phyloP scores from a whole-genome alignment of 2,888 invertebrate genomes.

The Serrognathus titanus region DNA sequence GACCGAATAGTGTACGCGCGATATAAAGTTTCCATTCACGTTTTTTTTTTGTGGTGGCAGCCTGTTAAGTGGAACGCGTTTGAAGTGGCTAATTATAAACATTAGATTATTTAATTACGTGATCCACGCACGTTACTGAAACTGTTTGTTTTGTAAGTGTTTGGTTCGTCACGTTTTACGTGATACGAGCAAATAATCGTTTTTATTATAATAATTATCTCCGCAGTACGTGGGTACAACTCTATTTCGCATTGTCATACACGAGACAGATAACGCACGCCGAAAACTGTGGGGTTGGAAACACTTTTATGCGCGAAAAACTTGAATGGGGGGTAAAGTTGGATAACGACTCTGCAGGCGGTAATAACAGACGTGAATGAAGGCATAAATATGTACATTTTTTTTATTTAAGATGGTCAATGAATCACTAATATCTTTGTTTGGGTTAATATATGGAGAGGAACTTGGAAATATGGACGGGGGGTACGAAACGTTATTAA shows the following conservation, averaged over 20 bases:
- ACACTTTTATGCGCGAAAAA: slow-evolving; percentile 1
- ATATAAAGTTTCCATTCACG: slow-evolving; percentile 19
- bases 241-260: too few species aligned
- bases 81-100: slow-evolving; percentile 5
- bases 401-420: slow-evolving; percentile 11
- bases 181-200: too few species aligned
- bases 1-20: slow-evolving; percentile 16
- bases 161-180: too few species aligned
- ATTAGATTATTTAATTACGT: slow-evolving; percentile 6
- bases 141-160: too few species aligned
- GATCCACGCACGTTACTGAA: too few species aligned
- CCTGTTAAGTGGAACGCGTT: neutral
- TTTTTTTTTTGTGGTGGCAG: slow-evolving; percentile 11
- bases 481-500: slow-evolving; percentile 66
- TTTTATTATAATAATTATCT: too few species aligned
- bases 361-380: slow-evolving; percentile 62
- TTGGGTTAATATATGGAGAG: slow-evolving; percentile 67
- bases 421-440: slow-evolving; percentile 60
- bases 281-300: too few species aligned
- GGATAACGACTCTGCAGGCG: slow-evolving; percentile 66
- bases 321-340: slow-evolving; percentile 74
- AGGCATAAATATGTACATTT: neutral
- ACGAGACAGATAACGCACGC: too few species aligned
- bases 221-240: too few species aligned
- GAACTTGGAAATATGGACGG: slow-evolving; percentile 61